Percentiles rank a stretch among this genome's conserved stretches.
Evolutionary conservation across 2,888 invertebrate genomes (phyloP).

Genomic region (Limenitis camilla): DNA sequence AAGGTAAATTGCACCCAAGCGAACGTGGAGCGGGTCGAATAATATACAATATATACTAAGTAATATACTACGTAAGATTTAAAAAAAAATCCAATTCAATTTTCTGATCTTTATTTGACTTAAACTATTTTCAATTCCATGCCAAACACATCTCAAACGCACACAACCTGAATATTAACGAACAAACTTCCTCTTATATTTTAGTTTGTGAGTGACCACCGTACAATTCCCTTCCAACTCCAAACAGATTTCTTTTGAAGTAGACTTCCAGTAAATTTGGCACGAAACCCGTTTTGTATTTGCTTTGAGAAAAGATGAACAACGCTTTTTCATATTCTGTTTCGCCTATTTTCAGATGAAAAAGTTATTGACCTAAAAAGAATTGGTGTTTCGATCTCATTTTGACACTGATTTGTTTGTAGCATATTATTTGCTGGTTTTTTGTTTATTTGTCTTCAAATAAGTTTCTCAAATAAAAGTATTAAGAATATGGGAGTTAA

Average conservation of each 20-base stretch:
- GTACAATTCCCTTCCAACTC: constrained; percentile 21
- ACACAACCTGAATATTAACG: constrained; percentile 5
- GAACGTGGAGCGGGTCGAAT: no score
- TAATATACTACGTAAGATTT: no score
- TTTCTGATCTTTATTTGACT: background rate
- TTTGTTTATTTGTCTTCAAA: no score
- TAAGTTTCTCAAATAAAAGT: no score
- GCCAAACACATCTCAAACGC: background rate
- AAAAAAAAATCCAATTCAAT: no score
- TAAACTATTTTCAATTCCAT: background rate
- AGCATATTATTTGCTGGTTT: no score
- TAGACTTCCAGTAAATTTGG: constrained; percentile 45
- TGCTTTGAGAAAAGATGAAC: constrained; percentile 18
- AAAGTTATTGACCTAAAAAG: background rate
- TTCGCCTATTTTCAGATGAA: constrained; percentile 2
- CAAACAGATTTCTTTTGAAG: constrained; percentile 44
- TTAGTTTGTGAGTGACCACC: constrained; percentile 26
- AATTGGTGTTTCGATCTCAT: background rate
- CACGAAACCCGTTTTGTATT: constrained; percentile 27
- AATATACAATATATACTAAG: no score
- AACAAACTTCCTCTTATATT: constrained; percentile 8
- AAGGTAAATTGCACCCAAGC: no score
- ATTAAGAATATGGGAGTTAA: no score
- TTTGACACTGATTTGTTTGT: background rate
- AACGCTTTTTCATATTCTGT: constrained; percentile 12